Percentiles rank a stretch among this genome's conserved stretches.
Conservation (phyloP, 2,797 vertebrate species). For the Poliocrania exsul region DNA sequence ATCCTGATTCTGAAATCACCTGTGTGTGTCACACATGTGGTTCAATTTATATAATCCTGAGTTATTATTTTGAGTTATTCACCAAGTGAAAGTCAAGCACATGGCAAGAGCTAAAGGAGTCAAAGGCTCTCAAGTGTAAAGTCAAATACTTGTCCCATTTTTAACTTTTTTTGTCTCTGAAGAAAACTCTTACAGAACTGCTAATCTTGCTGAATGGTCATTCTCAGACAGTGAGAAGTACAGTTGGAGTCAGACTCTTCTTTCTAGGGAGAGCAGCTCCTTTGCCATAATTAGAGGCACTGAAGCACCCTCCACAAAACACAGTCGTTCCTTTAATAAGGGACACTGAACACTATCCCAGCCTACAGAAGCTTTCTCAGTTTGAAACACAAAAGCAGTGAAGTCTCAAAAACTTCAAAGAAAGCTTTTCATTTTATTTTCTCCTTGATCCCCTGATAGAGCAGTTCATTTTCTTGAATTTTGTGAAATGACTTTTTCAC, state of each 20-base stretch:
- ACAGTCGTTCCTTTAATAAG: conserved; percentile 48
- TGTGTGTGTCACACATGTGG: background rate
- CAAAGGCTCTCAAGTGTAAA: background rate
- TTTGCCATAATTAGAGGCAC: conserved; percentile 34
- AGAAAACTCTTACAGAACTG: background rate
- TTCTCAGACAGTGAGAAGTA: conserved; percentile 68
- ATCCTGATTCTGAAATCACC: background rate
- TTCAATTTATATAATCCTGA: background rate
- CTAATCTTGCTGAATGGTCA: conserved; percentile 26
- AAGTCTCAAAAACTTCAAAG: conserved; percentile 63
- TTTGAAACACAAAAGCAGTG: conserved; percentile 46
- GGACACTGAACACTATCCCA: background rate
- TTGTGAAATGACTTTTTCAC: conserved; percentile 37
- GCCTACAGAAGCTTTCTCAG: conserved; percentile 37
- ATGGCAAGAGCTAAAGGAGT: background rate
- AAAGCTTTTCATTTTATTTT: conserved; percentile 53
- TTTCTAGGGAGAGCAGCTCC: conserved; percentile 8
- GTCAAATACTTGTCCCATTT: background rate
- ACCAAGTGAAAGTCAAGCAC: background rate
- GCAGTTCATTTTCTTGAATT: conserved; percentile 50
- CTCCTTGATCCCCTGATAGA: conserved; percentile 48
- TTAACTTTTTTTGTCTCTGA: background rate
- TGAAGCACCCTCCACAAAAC: conserved; percentile 17
- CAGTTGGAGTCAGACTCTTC: conserved; percentile 36
- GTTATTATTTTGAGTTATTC: background rate